Evolutionary conservation across 2,797 vertebrate genomes (phyloP).

Genomic region (Acrossocheilus fasciatus): DNA sequence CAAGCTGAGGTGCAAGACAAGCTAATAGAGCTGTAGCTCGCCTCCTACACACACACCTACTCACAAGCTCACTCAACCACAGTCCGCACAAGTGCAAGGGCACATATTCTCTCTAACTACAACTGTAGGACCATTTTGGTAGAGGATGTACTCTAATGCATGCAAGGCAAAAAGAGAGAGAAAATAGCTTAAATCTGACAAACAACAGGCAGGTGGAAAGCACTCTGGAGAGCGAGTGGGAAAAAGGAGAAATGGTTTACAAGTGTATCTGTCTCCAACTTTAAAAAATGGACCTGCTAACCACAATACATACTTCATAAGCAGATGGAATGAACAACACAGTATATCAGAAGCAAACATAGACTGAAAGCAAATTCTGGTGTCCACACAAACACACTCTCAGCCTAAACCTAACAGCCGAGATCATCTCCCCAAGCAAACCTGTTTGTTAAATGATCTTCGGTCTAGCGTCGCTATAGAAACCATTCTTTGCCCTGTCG

Average conservation of each 20-base stretch:
- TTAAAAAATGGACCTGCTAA: conserved; percentile 1
- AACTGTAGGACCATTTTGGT: conserved; percentile 28
- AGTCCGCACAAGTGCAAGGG: conserved; percentile 17
- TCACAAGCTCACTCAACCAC: conserved; percentile 20
- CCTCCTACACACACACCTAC: conserved; percentile 39
- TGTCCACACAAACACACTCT: conserved; percentile 25
- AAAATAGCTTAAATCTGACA: conserved; percentile 29
- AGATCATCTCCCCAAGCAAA: conserved; percentile 46
- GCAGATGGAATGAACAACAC: neutral
- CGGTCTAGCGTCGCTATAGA: conserved; percentile 74
- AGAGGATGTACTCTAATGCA: conserved; percentile 31
- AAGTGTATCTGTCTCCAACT: conserved; percentile 9
- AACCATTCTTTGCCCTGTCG: conserved; percentile 75
- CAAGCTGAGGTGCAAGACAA: conserved; percentile 19
- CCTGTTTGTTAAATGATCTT: conserved; percentile 62
- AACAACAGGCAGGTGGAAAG: conserved; percentile 22
- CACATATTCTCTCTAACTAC: conserved; percentile 23
- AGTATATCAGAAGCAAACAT: neutral
- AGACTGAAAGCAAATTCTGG: conserved; percentile 24
- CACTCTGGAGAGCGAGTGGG: conserved; percentile 14
- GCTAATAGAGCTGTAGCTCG: conserved; percentile 43
- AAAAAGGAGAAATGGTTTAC: conserved; percentile 23
- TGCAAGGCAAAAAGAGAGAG: conserved; percentile 10
- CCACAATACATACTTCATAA: neutral
- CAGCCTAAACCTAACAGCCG: conserved; percentile 40